phyloP scores from a whole-genome alignment of 2,888 invertebrate genomes.

The Drosophila quasianomalipes region DNA sequence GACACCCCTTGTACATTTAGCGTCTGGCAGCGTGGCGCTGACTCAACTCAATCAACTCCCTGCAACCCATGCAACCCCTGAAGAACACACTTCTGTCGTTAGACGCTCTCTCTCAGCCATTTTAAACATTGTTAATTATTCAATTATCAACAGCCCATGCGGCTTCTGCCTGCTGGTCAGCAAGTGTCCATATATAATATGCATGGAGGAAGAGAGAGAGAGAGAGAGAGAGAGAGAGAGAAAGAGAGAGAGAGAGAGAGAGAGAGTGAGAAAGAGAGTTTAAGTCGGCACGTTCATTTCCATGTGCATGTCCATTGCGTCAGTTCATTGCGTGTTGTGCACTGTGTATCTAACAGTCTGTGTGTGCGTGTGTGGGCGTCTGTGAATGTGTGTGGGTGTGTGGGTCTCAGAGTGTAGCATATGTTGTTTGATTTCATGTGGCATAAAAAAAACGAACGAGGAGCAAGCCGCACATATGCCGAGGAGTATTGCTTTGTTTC shows the following conservation, averaged over 20 bases:
- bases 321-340: slow-evolving; percentile 62
- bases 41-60: slow-evolving; percentile 1
- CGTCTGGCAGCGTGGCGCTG: slow-evolving; percentile 12
- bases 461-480: slow-evolving; percentile 42
- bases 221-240: neutral
- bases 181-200: slow-evolving; percentile 38
- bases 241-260: neutral
- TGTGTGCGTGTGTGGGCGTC: neutral
- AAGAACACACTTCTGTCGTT: slow-evolving; percentile 14
- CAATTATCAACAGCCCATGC: slow-evolving; percentile 76
- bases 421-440: slow-evolving; percentile 74
- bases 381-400: slow-evolving; percentile 3
- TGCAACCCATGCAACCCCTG: neutral
- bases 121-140: slow-evolving; percentile 82
- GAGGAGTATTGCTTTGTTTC: slow-evolving; percentile 50
- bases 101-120: slow-evolving; percentile 55
- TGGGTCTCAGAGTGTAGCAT: slow-evolving; percentile 56
- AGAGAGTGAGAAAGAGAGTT: slow-evolving; percentile 2
- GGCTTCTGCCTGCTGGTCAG: slow-evolving; percentile 32
- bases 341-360: slow-evolving; percentile 38
- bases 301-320: slow-evolving; percentile 57
- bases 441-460: slow-evolving; percentile 63
- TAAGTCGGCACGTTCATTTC: slow-evolving; percentile 30
- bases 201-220: slow-evolving; percentile 4
- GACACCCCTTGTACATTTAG: slow-evolving; percentile 5